Evolutionary conservation across 2,888 invertebrate genomes (phyloP).

Genomic region (Drosophila greeni): DNA sequence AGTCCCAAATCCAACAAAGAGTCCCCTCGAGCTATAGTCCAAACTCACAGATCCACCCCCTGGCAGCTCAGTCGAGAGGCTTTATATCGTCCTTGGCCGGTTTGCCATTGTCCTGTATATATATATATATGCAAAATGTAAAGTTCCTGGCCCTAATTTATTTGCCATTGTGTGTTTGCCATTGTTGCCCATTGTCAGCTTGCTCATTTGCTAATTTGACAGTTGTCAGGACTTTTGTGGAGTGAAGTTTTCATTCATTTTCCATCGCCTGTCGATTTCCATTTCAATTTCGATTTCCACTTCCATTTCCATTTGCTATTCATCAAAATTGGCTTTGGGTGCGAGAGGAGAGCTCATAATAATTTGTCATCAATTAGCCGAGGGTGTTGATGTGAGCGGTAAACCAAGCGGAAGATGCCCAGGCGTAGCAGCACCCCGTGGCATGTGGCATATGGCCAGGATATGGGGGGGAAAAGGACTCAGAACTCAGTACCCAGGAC

Average conservation of each 20-base stretch:
- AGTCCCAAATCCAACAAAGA: background rate
- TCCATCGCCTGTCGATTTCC: slow-evolving; percentile 8
- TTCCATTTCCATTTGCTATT: slow-evolving; percentile 41
- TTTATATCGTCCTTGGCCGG: slow-evolving; percentile 59
- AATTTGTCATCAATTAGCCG: slow-evolving; percentile 75
- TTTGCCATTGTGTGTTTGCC: slow-evolving; percentile 60
- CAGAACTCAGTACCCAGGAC: no score
- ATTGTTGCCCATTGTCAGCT: slow-evolving; percentile 34
- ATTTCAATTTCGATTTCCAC: slow-evolving; percentile 22
- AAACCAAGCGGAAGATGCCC: slow-evolving; percentile 67
- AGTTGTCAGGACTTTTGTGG: slow-evolving; percentile 62
- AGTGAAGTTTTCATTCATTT: slow-evolving; percentile 19
- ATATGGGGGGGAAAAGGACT: background rate
- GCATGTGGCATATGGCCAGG: slow-evolving; percentile 54
- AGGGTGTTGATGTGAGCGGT: slow-evolving; percentile 74
- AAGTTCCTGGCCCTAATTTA: slow-evolving; percentile 63
- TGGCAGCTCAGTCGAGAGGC: slow-evolving; percentile 3
- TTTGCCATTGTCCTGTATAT: slow-evolving; percentile 22
- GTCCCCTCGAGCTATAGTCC: background rate
- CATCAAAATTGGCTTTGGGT: slow-evolving; percentile 73
- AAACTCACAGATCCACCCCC: slow-evolving; percentile 22
- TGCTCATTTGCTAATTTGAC: slow-evolving; percentile 69
- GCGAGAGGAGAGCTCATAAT: slow-evolving; percentile 65
- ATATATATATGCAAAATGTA: slow-evolving; percentile 54
- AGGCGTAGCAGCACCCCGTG: slow-evolving; percentile 55